Evolutionary conservation across 1,140 invertebrate genomes (phyloP), one percentile per base, ranked within the genome.

Genomic region (Chymomyza costata): DNA sequence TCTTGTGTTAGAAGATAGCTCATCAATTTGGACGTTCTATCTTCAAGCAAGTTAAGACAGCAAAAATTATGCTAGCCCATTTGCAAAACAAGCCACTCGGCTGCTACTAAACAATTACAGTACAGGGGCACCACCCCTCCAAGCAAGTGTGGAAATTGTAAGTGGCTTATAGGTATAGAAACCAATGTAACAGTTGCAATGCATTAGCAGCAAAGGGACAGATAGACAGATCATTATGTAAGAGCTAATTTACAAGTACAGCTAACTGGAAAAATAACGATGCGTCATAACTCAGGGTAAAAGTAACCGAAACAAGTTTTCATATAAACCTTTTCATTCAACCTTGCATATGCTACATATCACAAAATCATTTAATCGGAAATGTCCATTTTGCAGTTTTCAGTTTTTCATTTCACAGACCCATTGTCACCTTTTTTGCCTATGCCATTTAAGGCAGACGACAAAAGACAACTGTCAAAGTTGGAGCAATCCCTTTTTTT

Each of bases 41-140:
- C 30, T 25, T 28, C 44, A 43, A 54, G 45, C 56, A 19, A 30
- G 41, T 31, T 21, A 18, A 34, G 48, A 45, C 40, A 44, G 47
- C 18, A 51, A 66, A 76, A 76, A 78, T 78, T 70, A 76, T 76
- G 70, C 62, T 55, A 56, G 53, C 65, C 68, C 70, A 78, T 76
- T 76, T 71, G 62, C 70, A 76, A 76, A n/a, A 76, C 71, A 78
- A 78, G 66, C 61, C 65, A 70, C 65, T 74, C 55, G 45, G 64
- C 39, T 34, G 37, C 50, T 54, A 50, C 62, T 65, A 41, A 61
- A 47, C 54, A 59, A 59, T 47, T 56, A 39, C 47, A 32, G 57
- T 57, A n/a, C n/a, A n/a, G n/a, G n/a, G n/a, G n/a, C n/a, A 3
- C 21, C 3, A 25, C 21, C 21, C 21, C 21, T 25, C 3, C 3